Base-by-base conservation (phyloP, 2,888 invertebrate species). In the Embidobia sp. region DNA sequence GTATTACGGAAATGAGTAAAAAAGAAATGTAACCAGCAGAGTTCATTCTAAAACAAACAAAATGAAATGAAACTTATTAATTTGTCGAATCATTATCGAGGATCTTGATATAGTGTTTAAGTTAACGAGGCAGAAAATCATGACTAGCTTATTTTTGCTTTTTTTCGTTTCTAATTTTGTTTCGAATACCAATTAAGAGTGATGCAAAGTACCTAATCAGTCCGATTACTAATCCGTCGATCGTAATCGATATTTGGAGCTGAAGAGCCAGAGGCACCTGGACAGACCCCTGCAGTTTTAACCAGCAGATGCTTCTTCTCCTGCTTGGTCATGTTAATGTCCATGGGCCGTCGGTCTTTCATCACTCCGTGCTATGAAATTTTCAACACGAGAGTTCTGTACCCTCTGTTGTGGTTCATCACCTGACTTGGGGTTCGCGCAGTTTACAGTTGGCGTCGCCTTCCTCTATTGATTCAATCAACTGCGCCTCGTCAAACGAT, bases 181-280 rank as follows among this genome's bases (percentile, higher is more conserved):
- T 51, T 31, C 26, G 33, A 40, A 48, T 16, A 44, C 53, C 55
- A 67, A 75, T 67, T 46, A 66, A 44, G 55, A 48, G 49, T 44
- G 37, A 61, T 27, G 46, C 37, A 26, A 8, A 44, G 51, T 29
- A 11, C 6, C 40, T 26, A 75, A 69, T 75, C 40, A 59, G 35
- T 29, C 10, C 7, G 27, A 69, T 59, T 59, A 19, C 18, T 26
- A 16, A 37, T 40, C 2, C 10, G 0, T 49, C 48, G 55, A 64
- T 67, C 61, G 66, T 53, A 75, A 76, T 70, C 69, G 67, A 76
- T 70, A 69, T 63, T 49, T 16, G 3, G 33, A 76, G 69, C 75
- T 78, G 74, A 82, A 80, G 83, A 81, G 73, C 80, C 79, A 49
- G 67, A 46, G 78, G 79, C 85, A 86, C 85, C 86, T 85, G 85